These are phyloP conservation scores for Lissonota sp. DNA, from an alignment of 2,888 invertebrate genomes.

Conservation along the genomic window DNA sequence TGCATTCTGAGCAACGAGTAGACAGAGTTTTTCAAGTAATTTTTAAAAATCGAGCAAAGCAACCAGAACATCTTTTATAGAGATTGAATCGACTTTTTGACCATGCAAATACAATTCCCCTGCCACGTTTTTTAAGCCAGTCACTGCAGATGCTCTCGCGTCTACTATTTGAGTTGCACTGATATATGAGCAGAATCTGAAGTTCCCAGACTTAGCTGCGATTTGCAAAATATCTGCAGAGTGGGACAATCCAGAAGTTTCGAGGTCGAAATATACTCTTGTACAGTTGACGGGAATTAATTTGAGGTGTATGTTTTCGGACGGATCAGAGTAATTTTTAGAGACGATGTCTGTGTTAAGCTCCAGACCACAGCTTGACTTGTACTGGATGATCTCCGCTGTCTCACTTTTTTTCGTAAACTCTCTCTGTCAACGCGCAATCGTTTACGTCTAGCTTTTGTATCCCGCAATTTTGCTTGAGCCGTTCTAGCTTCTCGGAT, in stretches of 20 bases:
- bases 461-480: slow-evolving; percentile 9
- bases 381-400: slow-evolving; percentile 16
- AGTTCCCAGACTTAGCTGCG: slow-evolving; percentile 55
- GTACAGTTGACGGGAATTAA: background rate
- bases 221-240: slow-evolving; percentile 66
- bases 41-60: slow-evolving; percentile 26
- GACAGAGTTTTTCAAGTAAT: slow-evolving; percentile 16
- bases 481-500: slow-evolving; percentile 9
- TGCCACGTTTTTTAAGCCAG: slow-evolving; percentile 27
- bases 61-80: slow-evolving; percentile 34
- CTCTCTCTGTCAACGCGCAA: slow-evolving; percentile 7
- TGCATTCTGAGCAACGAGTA: slow-evolving; percentile 58
- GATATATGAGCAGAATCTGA: slow-evolving; percentile 15
- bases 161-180: slow-evolving; percentile 28
- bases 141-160: slow-evolving; percentile 4
- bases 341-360: background rate
- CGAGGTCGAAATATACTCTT: slow-evolving; percentile 28
- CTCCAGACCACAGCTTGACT: slow-evolving; percentile 23
- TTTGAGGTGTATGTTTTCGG: background rate
- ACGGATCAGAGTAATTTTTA: background rate
- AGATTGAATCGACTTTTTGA: slow-evolving; percentile 29
- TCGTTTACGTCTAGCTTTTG: slow-evolving; percentile 22
- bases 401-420: slow-evolving; percentile 26
- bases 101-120: slow-evolving; percentile 33
- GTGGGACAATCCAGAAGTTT: slow-evolving; percentile 66